phyloP scores from a whole-genome alignment of 2,888 invertebrate species.

The Linyphia triangularis region DNA sequence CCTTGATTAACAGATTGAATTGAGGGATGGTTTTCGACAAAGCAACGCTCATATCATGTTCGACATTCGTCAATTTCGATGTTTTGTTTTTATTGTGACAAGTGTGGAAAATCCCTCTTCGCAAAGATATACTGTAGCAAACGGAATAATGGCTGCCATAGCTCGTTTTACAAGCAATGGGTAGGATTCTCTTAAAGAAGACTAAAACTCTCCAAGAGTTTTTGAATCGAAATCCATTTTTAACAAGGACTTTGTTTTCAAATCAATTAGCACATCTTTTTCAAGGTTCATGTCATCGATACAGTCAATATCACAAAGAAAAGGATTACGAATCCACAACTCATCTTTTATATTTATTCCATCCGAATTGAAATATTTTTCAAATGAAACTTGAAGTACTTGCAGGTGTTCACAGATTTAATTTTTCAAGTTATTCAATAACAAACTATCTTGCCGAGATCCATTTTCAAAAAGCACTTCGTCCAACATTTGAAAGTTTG shows the following conservation, averaged over 20 bases:
- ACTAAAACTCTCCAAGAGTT: no score
- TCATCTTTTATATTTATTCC: constrained; percentile 57
- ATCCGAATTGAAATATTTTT: constrained; percentile 54
- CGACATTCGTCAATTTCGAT: no score
- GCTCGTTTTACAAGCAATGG: constrained; percentile 62
- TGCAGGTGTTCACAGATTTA: no score
- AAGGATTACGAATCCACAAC: constrained; percentile 67
- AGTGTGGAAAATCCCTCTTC: constrained; percentile 59
- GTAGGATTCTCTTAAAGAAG: constrained; percentile 69
- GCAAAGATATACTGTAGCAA: constrained; percentile 64
- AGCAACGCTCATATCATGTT: constrained; percentile 49
- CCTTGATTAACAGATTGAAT: constrained; percentile 53
- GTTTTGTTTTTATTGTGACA: no score
- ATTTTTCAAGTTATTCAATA: no score
- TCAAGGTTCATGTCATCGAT: no score
- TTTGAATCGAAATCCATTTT: no score
- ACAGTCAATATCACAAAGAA: constrained; percentile 66
- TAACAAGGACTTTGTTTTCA: no score
- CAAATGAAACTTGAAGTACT: no score
- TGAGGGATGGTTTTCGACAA: constrained; percentile 53
- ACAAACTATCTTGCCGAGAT: constrained; percentile 39
- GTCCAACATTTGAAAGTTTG: constrained; percentile 66
- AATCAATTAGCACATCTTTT: no score
- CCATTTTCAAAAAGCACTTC: constrained; percentile 49
- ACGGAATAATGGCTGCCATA: constrained; percentile 67